phyloP scores from a whole-genome alignment of 2,113 vertebrate genomes.

The Oryzias javanicus region DNA sequence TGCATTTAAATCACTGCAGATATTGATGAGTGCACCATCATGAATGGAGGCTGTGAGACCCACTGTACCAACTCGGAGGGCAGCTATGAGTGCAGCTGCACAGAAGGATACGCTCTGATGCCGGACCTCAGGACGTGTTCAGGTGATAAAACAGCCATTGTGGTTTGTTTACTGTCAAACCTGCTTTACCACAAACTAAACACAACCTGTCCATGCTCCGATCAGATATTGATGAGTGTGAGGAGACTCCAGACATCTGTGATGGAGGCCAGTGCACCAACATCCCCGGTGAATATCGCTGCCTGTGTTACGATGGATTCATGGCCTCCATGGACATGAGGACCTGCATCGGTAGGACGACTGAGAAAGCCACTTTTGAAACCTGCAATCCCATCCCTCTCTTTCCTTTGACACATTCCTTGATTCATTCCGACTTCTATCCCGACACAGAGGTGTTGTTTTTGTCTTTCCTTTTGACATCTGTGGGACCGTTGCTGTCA shows the following conservation, averaged over 20 bases:
- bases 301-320: constrained; percentile 90
- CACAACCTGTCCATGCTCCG: neutral
- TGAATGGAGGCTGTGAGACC: constrained; percentile 88
- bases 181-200: neutral
- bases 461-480: neutral
- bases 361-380: neutral
- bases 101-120: constrained; percentile 87
- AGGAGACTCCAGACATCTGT: constrained; percentile 88
- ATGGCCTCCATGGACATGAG: constrained; percentile 88
- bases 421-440: constrained; percentile 4
- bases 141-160: constrained; percentile 67
- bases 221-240: constrained; percentile 78
- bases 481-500: constrained; percentile 21
- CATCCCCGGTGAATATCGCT: constrained; percentile 87
- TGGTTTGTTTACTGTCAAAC: neutral
- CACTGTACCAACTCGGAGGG: constrained; percentile 92
- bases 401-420: neutral
- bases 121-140: constrained; percentile 86
- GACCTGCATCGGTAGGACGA: constrained; percentile 86
- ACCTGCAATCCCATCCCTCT: neutral
- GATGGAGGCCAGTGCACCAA: constrained; percentile 91
- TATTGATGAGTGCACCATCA: constrained; percentile 80
- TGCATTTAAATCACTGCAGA: constrained; percentile 53
- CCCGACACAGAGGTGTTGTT: constrained; percentile 2
- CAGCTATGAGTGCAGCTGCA: constrained; percentile 90